A percentile compares a stretch with the other conserved stretches of the same genome.
Conservation (phyloP, 2,797 vertebrate species). For the Urocyon cinereoargenteus region DNA sequence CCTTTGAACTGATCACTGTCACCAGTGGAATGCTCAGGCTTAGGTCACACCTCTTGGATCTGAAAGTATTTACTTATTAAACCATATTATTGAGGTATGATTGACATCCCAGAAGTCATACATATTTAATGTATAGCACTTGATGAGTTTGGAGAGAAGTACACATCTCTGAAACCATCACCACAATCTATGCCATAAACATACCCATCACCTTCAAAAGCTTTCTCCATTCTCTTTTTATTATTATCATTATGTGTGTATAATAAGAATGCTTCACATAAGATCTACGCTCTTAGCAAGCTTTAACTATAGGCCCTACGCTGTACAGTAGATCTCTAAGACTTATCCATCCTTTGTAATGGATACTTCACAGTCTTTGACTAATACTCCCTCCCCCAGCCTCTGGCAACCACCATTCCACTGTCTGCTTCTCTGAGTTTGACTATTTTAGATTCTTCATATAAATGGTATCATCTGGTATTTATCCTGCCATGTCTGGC, state of each 20-base stretch:
- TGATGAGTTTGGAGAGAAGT: background rate
- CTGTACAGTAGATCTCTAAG: background rate
- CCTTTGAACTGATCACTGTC: background rate
- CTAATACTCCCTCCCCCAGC: background rate
- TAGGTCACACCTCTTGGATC: background rate
- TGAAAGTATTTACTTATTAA: no score
- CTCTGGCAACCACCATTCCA: background rate
- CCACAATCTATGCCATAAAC: background rate
- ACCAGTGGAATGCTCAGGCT: background rate
- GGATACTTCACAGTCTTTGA: background rate
- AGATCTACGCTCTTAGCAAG: background rate
- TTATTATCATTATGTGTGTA: background rate
- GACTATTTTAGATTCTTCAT: background rate
- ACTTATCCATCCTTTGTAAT: background rate
- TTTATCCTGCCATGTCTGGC: background rate
- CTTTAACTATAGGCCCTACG: background rate
- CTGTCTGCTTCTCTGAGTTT: background rate
- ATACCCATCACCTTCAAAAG: background rate
- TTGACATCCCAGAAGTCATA: background rate
- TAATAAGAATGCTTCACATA: background rate
- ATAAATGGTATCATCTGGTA: background rate
- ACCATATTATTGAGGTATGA: background rate
- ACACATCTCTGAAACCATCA: background rate
- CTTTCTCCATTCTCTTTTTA: background rate
- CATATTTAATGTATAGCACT: background rate